These are phyloP conservation scores for Drosophila kikkawai DNA, from an alignment of 1,140 invertebrate genomes.

Conservation along the genomic window DNA sequence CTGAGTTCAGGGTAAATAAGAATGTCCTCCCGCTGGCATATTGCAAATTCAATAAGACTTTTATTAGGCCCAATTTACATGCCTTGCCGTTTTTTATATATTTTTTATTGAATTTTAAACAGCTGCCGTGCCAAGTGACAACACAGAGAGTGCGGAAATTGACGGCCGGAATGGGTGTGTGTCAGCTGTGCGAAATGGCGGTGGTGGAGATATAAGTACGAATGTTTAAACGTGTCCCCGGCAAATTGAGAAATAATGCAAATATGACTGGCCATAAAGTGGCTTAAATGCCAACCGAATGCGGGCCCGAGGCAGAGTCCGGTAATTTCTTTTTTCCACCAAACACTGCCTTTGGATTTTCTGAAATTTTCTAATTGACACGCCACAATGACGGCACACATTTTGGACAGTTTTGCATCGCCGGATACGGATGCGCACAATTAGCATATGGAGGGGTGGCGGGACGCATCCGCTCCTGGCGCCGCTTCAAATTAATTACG, in stretches of 20 bases:
- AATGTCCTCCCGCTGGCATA: conserved; percentile 44
- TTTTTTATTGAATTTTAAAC: conserved; percentile 82
- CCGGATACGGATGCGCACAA: conserved; percentile 69
- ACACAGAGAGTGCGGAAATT: conserved; percentile 41
- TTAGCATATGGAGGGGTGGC: conserved; percentile 59
- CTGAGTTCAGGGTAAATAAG: conserved; percentile 28
- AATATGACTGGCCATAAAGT: conserved; percentile 72
- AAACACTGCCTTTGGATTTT: conserved; percentile 18
- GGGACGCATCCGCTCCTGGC: conserved; percentile 58
- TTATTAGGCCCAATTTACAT: conserved; percentile 80
- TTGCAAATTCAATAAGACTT: conserved; percentile 70
- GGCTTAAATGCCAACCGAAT: conserved; percentile 25
- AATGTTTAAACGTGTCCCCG: conserved; percentile 48
- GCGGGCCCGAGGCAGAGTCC: background rate
- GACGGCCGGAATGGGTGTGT: conserved; percentile 40
- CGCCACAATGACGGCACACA: conserved; percentile 30
- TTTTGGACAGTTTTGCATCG: conserved; percentile 34
- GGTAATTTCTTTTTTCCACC: conserved; percentile 4
- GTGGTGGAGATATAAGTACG: conserved; percentile 51
- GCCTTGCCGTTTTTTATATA: conserved; percentile 48
- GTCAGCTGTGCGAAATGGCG: conserved; percentile 70
- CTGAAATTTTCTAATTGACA: conserved; percentile 58
- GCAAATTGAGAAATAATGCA: conserved; percentile 81
- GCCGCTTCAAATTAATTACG: conserved; percentile 82
- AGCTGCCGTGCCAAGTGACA: conserved; percentile 71